These are phyloP conservation scores for Apodemia zela DNA, from an alignment of 2,888 invertebrate genomes.

Conservation along the genomic window DNA sequence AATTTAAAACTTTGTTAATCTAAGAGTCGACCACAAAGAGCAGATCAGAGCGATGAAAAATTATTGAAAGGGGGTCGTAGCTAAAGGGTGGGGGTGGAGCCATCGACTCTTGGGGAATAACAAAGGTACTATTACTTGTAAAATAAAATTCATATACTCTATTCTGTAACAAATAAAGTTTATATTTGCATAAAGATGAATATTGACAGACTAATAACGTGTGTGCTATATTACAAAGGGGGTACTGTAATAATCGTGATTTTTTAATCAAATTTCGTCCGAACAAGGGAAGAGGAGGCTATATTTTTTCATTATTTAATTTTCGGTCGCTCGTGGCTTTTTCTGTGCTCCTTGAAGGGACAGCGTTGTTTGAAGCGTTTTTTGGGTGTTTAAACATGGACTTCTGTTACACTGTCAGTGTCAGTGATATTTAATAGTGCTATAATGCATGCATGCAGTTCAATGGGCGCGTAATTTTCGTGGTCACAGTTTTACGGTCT, in stretches of 20 bases:
- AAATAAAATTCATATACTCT: constrained; percentile 29
- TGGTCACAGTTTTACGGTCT: too few relatives aligned
- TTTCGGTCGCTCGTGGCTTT: constrained; percentile 70
- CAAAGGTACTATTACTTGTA: constrained; percentile 44
- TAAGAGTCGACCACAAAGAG: constrained; percentile 74
- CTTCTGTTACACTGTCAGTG: constrained; percentile 43
- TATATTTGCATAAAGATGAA: constrained; percentile 28
- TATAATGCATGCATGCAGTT: too few relatives aligned
- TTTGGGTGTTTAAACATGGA: constrained; percentile 53
- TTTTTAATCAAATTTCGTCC: constrained; percentile 82
- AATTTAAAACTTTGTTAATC: constrained; percentile 80
- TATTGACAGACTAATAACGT: constrained; percentile 36
- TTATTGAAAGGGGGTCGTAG: constrained; percentile 75
- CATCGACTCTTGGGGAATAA: constrained; percentile 67
- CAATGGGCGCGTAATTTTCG: too few relatives aligned
- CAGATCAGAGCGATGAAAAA: constrained; percentile 79
- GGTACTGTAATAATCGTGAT: constrained; percentile 79
- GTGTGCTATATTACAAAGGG: constrained; percentile 59
- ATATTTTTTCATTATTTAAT: constrained; percentile 81
- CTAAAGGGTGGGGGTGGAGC: constrained; percentile 52
- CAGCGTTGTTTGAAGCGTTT: constrained; percentile 68
- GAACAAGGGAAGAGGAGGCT: constrained; percentile 76
- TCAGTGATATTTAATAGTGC: too few relatives aligned
- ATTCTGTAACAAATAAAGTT: constrained; percentile 30
- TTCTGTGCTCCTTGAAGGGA: constrained; percentile 69